phyloP scores from a whole-genome alignment of 64 coral and sea anemone species.

The Pocillopora damicornis region DNA sequence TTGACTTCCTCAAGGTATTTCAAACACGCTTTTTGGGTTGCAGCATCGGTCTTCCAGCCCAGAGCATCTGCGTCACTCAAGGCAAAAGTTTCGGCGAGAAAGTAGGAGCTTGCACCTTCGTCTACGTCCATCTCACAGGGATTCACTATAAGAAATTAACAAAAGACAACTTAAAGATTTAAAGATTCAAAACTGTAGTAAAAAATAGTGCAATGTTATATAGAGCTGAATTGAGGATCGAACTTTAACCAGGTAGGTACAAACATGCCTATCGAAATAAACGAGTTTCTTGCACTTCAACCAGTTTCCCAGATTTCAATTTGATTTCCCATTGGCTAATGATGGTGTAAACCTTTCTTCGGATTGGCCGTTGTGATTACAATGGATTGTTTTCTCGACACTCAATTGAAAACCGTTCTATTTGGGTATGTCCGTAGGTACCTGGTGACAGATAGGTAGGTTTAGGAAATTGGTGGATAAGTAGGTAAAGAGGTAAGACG shows the following conservation, averaged over 20 bases:
- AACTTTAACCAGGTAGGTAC: too few species aligned
- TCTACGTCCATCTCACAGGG: constrained; percentile 23
- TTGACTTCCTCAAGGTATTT: constrained; percentile 18
- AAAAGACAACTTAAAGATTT: neutral
- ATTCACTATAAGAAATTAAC: constrained; percentile 5
- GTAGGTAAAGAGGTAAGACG: neutral
- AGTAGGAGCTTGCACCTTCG: constrained; percentile 16
- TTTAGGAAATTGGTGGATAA: neutral
- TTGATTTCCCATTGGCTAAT: too few species aligned
- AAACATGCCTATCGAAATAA: too few species aligned
- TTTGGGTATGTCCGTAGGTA: too few species aligned
- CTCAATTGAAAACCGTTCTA: too few species aligned
- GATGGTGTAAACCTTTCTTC: too few species aligned
- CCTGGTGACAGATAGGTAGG: neutral
- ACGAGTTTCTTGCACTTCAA: too few species aligned
- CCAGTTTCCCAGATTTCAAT: too few species aligned
- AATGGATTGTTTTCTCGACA: too few species aligned
- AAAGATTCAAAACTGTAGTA: neutral
- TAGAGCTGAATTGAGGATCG: too few species aligned
- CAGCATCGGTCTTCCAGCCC: constrained; percentile 27
- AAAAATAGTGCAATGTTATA: too few species aligned
- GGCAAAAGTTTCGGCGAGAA: neutral
- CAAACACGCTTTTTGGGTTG: constrained; percentile 8
- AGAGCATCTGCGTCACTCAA: neutral
- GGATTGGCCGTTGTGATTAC: too few species aligned